phyloP scores from a whole-genome alignment of 1,140 invertebrate species.

The Oscheius sp. region DNA sequence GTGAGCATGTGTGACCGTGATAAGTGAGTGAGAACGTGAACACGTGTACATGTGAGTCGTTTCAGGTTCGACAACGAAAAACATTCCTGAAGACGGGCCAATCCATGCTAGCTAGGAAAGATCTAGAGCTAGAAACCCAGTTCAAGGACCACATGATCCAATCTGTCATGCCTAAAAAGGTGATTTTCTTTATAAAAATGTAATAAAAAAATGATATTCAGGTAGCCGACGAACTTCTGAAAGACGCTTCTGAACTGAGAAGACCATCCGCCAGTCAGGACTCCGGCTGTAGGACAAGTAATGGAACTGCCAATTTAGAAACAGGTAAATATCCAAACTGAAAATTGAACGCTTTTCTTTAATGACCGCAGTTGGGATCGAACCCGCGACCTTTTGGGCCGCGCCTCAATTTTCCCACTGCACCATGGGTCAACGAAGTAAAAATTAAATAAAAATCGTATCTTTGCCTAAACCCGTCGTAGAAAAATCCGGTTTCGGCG shows the following conservation, averaged over 20 bases:
- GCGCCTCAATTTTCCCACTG: too few species aligned
- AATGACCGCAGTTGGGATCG: too few species aligned
- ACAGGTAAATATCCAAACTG: neutral
- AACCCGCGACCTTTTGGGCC: too few species aligned
- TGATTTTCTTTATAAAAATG: constrained; percentile 28
- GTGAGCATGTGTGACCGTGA: too few species aligned
- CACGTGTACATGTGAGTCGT: neutral
- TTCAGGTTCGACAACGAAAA: constrained; percentile 73
- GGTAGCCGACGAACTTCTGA: constrained; percentile 69
- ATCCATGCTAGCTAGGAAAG: constrained; percentile 78
- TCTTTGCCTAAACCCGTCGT: too few species aligned
- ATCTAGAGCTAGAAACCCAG: constrained; percentile 86
- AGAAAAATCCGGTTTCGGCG: too few species aligned
- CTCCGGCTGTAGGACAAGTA: constrained; percentile 50
- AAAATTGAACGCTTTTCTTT: too few species aligned
- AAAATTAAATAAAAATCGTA: too few species aligned
- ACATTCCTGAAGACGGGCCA: constrained; percentile 96
- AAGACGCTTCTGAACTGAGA: constrained; percentile 56
- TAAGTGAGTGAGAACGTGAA: neutral
- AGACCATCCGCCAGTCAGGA: constrained; percentile 48
- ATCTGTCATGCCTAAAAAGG: constrained; percentile 80
- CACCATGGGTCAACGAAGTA: too few species aligned
- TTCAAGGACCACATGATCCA: constrained; percentile 95
- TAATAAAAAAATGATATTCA: constrained; percentile 62
- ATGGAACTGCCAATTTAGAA: constrained; percentile 37